Evolutionary conservation across 2,113 vertebrate genomes (phyloP).

Genomic region (Micromys minutus): DNA sequence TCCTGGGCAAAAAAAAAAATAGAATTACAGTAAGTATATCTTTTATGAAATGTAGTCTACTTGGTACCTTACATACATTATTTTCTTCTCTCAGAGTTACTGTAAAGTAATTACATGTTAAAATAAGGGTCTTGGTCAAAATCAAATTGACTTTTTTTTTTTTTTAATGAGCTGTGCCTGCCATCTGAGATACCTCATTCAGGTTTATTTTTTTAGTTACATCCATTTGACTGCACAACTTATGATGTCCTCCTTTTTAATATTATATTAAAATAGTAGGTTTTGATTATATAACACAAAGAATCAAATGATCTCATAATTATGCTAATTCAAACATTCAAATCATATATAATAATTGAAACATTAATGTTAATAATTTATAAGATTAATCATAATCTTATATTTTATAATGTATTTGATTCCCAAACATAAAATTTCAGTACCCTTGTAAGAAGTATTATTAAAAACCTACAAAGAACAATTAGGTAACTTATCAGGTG

Average conservation of each 20-base stretch:
- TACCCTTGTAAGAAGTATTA: background rate
- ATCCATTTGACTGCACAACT: too few species aligned
- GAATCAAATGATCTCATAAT: background rate
- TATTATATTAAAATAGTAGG: background rate
- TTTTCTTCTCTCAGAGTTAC: background rate
- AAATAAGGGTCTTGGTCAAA: background rate
- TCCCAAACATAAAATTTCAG: background rate
- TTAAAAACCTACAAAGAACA: background rate
- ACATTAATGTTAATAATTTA: background rate
- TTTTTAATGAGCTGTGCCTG: background rate
- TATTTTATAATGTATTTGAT: background rate
- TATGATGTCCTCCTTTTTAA: background rate
- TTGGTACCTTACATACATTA: background rate
- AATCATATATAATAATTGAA: background rate
- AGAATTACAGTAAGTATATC: background rate
- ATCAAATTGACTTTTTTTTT: background rate
- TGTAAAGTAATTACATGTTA: background rate
- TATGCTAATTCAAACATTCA: background rate
- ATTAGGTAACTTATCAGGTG: background rate
- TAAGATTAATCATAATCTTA: background rate
- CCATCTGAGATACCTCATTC: too few species aligned
- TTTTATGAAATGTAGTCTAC: background rate
- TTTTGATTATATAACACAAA: background rate
- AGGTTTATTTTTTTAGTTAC: too few species aligned
- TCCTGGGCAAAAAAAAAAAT: background rate